These are phyloP conservation scores for Selenia dentaria DNA, from an alignment of 2,888 invertebrate genomes.

Conservation along the genomic window DNA sequence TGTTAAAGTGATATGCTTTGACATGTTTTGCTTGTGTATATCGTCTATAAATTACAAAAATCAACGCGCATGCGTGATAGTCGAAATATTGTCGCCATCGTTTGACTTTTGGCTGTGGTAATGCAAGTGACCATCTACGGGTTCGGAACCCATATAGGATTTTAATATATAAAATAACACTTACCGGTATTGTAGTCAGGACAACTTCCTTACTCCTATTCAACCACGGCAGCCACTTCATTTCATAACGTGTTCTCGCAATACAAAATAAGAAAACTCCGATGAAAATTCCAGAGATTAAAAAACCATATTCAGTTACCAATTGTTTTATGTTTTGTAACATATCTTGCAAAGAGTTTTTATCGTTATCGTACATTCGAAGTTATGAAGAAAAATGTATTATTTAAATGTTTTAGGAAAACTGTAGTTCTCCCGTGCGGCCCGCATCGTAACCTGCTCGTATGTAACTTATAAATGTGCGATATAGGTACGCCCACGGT, in stretches of 20 bases:
- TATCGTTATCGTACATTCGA: constrained; percentile 3
- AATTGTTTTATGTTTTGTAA: constrained; percentile 16
- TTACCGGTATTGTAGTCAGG: constrained; percentile 31
- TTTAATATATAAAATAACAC: no score
- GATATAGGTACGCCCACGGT: constrained; percentile 11
- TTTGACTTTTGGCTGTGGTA: no score
- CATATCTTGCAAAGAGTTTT: constrained; percentile 20
- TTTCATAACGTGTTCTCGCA: constrained; percentile 18
- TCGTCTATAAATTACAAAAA: no score
- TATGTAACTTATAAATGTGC: constrained; percentile 1
- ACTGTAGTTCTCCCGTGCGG: constrained; percentile 3
- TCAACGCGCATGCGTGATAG: no score
- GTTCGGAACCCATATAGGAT: no score
- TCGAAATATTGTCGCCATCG: no score
- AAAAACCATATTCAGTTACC: constrained; percentile 14
- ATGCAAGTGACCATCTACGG: no score
- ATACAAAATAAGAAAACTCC: constrained; percentile 21
- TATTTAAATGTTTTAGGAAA: not conserved
- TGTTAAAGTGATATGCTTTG: no score
- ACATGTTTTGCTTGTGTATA: no score
- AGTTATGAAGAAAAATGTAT: not conserved
- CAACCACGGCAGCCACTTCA: constrained; percentile 40
- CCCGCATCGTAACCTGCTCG: constrained; percentile 9
- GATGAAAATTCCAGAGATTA: constrained; percentile 9
- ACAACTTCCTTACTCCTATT: constrained; percentile 30